Evolutionary conservation across 1,140 invertebrate species (phyloP).

Genomic region (Oncopeltus fasciatus): DNA sequence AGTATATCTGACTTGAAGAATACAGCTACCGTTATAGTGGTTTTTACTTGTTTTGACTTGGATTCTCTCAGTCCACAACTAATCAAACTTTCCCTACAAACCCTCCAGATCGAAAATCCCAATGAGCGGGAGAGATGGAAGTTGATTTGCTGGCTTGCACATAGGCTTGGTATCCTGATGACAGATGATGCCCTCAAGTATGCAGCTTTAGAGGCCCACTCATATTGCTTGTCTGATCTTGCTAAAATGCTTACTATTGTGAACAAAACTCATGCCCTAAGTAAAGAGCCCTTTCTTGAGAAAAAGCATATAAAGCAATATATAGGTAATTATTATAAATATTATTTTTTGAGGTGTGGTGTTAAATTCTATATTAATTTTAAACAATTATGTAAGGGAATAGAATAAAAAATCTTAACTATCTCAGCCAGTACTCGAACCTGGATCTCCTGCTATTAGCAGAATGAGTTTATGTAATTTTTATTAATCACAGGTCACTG

Average conservation of each 20-base stretch:
- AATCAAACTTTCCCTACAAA: conserved; percentile 1
- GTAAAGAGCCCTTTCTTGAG: neutral
- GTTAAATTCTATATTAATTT: too few relatives aligned
- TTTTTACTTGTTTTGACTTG: conserved; percentile 5
- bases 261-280: neutral
- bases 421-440: too few relatives aligned
- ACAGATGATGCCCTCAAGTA: neutral
- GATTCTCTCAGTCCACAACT: neutral
- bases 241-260: neutral
- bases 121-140: neutral
- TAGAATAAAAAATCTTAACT: too few relatives aligned
- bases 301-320: neutral
- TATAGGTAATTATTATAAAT: conserved; percentile 1
- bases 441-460: too few relatives aligned
- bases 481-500: too few relatives aligned
- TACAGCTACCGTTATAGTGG: neutral
- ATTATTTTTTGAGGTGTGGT: too few relatives aligned
- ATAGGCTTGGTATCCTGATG: neutral
- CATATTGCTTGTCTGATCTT: conserved; percentile 1
- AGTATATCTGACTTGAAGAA: neutral
- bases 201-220: neutral
- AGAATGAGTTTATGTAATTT: too few relatives aligned
- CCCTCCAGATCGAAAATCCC: neutral
- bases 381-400: too few relatives aligned
- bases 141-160: conserved; percentile 7